phyloP scores from a whole-genome alignment of 2,888 invertebrate species.

The Mimumesa dahlbomi region DNA sequence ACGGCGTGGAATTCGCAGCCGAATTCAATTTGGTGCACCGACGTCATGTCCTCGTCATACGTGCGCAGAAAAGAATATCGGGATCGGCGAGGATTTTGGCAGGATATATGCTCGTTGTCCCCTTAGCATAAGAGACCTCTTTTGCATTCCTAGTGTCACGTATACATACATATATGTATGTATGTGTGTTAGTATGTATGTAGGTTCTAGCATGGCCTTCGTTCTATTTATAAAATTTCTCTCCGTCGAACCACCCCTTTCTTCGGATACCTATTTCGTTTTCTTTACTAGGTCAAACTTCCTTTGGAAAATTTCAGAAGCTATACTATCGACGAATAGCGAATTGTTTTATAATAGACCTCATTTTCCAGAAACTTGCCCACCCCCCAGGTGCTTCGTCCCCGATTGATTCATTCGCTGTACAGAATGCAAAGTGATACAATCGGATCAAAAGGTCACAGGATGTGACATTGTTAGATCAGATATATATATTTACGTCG shows the following conservation, averaged over 20 bases:
- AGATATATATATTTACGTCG: too few relatives aligned
- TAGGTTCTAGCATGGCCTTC: too few relatives aligned
- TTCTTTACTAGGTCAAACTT: not conserved
- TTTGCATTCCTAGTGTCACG: slow-evolving; percentile 10
- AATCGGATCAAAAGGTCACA: too few relatives aligned
- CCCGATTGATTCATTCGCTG: slow-evolving; percentile 3
- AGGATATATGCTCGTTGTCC: slow-evolving; percentile 12
- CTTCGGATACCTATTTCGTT: slow-evolving; percentile 1
- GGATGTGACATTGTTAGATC: too few relatives aligned
- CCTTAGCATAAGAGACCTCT: slow-evolving; percentile 6
- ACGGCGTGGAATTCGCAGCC: slow-evolving; percentile 23
- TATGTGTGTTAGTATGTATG: too few relatives aligned
- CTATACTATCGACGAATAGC: not conserved
- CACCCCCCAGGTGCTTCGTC: slow-evolving; percentile 1
- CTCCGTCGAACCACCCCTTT: too few relatives aligned
- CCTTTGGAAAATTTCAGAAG: slow-evolving; percentile 12
- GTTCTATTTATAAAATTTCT: too few relatives aligned
- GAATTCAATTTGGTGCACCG: slow-evolving; percentile 45
- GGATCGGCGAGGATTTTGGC: slow-evolving; percentile 14
- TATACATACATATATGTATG: too few relatives aligned
- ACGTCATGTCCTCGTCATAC: slow-evolving; percentile 38
- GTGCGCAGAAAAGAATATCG: slow-evolving; percentile 43
- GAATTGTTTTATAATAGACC: slow-evolving; percentile 20
- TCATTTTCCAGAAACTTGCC: not conserved
- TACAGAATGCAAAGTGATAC: not conserved